Conservation (phyloP, 2,797 vertebrate species). For the Octomys mimax region DNA sequence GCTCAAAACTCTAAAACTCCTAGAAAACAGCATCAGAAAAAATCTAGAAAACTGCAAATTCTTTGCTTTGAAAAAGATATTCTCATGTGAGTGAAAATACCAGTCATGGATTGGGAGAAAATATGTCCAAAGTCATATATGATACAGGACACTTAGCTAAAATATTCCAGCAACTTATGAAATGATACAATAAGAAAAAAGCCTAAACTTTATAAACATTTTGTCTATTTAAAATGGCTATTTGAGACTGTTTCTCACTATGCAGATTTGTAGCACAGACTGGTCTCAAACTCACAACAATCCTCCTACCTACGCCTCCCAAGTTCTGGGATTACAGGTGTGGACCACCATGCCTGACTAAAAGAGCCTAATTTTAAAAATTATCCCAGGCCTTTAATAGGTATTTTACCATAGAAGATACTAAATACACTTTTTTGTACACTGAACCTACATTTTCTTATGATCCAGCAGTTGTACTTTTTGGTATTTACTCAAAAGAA, state of each 20-base stretch:
- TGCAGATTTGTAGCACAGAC: too few species aligned
- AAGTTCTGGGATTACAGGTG: too few species aligned
- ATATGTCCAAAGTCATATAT: not conserved
- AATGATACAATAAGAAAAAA: not conserved
- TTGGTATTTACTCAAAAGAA: not conserved
- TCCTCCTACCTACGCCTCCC: too few species aligned
- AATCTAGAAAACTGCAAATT: not conserved
- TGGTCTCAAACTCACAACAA: too few species aligned
- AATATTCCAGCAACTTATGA: not conserved
- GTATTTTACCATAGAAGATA: not conserved
- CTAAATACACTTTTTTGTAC: not conserved
- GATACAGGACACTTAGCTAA: not conserved
- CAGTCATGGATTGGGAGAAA: not conserved
- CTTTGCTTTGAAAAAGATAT: not conserved
- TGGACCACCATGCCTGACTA: too few species aligned
- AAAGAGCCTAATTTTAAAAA: not conserved
- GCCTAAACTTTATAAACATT: too few species aligned
- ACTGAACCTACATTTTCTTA: not conserved
- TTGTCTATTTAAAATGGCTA: too few species aligned
- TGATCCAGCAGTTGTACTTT: not conserved
- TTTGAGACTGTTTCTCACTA: too few species aligned
- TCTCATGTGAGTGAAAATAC: not conserved
- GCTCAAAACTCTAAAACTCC: not conserved
- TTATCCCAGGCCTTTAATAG: not conserved
- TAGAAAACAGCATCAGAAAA: not conserved